Conservation (phyloP, 2,888 invertebrate genomes). For the Ornithoptera alexandrae region DNA sequence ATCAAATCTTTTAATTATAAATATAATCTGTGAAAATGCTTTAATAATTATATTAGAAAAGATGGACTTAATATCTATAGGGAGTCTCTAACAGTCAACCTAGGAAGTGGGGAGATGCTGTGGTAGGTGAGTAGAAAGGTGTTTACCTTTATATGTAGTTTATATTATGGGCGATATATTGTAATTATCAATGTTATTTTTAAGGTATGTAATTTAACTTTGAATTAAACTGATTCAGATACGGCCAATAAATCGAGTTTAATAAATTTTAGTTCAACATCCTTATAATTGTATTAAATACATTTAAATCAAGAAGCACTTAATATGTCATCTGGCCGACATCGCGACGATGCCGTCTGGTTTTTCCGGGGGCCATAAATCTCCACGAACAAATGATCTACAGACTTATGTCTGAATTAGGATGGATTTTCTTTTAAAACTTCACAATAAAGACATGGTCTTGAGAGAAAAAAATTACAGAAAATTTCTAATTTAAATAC, state of each 20-base stretch:
- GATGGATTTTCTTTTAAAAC: neutral
- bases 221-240: neutral
- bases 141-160: no score
- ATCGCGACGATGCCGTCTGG: constrained; percentile 6
- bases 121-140: no score
- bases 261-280: neutral
- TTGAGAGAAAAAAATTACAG: neutral
- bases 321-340: constrained; percentile 21
- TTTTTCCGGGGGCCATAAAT: constrained; percentile 18
- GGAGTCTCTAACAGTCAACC: no score
- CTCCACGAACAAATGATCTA: constrained; percentile 24
- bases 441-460: neutral
- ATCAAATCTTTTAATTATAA: no score
- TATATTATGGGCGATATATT: neutral
- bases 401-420: constrained; percentile 11
- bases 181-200: neutral
- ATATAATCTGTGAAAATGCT: no score
- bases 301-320: constrained; percentile 15
- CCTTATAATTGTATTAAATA: constrained; percentile 7
- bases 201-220: neutral
- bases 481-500: neutral
- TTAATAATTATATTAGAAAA: no score
- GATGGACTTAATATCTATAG: no score
- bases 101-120: no score
- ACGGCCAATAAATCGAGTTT: neutral